Evolutionary conservation across 2,113 vertebrate genomes (phyloP).

Genomic region (Mus musculus): DNA sequence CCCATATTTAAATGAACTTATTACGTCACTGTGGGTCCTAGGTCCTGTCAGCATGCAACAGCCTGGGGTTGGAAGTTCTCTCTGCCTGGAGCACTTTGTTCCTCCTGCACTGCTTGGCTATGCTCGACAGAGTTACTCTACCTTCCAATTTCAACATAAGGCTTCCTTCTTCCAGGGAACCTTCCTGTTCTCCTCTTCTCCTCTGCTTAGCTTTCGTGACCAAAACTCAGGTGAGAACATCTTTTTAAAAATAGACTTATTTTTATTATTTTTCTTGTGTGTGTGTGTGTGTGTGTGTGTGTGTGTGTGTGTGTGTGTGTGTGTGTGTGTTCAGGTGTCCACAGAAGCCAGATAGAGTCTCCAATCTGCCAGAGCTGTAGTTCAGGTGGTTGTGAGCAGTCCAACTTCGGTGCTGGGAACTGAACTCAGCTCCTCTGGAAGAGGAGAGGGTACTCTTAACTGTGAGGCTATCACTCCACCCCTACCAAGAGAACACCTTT

Average conservation of each 20-base stretch:
- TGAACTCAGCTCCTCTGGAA: neutral
- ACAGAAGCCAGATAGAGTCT: neutral
- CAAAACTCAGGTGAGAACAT: neutral
- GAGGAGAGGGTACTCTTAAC: neutral
- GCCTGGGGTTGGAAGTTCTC: neutral
- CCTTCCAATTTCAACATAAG: neutral
- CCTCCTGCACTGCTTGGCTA: neutral
- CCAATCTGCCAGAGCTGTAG: neutral
- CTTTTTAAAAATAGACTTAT: neutral
- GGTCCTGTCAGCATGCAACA: neutral
- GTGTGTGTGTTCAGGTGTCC: neutral
- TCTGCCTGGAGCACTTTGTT: fast-evolving
- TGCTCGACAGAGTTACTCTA: too few species aligned
- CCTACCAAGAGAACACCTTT: neutral
- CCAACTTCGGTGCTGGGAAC: neutral
- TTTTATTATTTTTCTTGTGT: neutral
- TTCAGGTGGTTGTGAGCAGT: neutral
- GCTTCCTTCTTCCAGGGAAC: neutral
- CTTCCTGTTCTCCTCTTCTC: too few species aligned
- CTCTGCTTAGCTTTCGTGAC: neutral
- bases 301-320: neutral
- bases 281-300: neutral
- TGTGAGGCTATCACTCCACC: neutral
- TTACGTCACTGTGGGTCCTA: too few species aligned
- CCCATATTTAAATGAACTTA: neutral